Percentiles rank a stretch among this genome's conserved stretches.
phyloP scores from a whole-genome alignment of 2,797 vertebrate species.

The Potorous gilbertii region DNA sequence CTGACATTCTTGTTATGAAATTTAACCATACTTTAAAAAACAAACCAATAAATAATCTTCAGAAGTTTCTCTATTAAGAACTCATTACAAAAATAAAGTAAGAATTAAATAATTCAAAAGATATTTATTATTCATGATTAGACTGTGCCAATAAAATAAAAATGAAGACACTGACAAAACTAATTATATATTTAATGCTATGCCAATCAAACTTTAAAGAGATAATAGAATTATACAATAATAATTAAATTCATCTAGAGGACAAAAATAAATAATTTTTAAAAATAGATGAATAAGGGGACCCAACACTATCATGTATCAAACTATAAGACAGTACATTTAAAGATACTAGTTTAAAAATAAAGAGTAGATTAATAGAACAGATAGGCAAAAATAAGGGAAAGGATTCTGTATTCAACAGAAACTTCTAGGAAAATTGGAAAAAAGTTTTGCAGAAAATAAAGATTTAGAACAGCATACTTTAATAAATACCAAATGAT shows the following conservation, averaged over 20 bases:
- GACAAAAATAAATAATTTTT: neutral
- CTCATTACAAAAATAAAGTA: neutral
- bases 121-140: neutral
- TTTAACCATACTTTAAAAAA: neutral
- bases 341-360: neutral
- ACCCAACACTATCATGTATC: neutral
- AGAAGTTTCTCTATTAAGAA: neutral
- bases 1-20: neutral
- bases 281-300: neutral
- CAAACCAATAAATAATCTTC: neutral
- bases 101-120: neutral
- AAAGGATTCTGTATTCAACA: neutral
- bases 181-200: neutral
- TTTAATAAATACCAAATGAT: neutral
- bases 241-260: neutral
- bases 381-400: neutral
- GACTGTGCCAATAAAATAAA: neutral
- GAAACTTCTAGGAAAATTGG: neutral
- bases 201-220: neutral
- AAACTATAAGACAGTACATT: neutral
- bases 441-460: neutral
- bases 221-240: neutral
- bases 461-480: neutral
- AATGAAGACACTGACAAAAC: neutral
- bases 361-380: neutral